Evolutionary conservation across 2,113 vertebrate genomes (phyloP), one percentile per base, ranked within the genome.

Genomic region (Patagioenas fasciata): DNA sequence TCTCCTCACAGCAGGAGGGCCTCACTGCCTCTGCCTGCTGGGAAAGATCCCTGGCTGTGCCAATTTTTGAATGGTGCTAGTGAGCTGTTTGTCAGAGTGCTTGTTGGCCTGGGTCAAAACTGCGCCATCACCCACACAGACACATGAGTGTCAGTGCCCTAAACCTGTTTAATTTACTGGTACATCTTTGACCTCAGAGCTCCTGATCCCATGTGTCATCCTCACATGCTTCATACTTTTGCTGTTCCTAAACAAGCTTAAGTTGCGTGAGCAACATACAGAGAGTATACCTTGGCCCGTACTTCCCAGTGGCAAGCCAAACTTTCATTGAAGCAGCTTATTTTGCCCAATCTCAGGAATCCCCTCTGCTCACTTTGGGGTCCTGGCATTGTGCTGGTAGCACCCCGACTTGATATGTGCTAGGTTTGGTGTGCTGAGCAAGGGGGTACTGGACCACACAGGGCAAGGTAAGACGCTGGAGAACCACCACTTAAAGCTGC

Each of bases 201-300:
- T 80, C 19, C 28, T 0, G 0, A 47, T 53, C 56, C 44, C 5
- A 0, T 21, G 50, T 40, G 32, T 28, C 28, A 10, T 50, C 15
- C 32, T 80, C 25, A n/a, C 3, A 2, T 11, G 15, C 53, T 78
- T 88, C 9, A 1, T 48, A 16, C 20, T 71, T 18, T 15, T 18
- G 6, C 42, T 56, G 14, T 47, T 80, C 66, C 12, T 3, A 54
- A 69, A 21, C 13, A 58, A 69, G 32, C 32, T 38, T 51, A 23
- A 51, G 15, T 36, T 61, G 25, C 17, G 14, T 21, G 13, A 85
- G 20, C 58, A 34, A 25, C 47, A 31, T 23, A 44, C n/a, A 64
- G 15, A 26, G 7, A 36, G n/a, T 26, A 5, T 8, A 13, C 10
- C 5, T 61, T 82, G n/a, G 24, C 29, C 15, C 56, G 60, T 42